A percentile compares a stretch with the other conserved stretches of the same genome.
Evolutionary conservation across 2,113 vertebrate genomes (phyloP).

Genomic region (Channa maculata): DNA sequence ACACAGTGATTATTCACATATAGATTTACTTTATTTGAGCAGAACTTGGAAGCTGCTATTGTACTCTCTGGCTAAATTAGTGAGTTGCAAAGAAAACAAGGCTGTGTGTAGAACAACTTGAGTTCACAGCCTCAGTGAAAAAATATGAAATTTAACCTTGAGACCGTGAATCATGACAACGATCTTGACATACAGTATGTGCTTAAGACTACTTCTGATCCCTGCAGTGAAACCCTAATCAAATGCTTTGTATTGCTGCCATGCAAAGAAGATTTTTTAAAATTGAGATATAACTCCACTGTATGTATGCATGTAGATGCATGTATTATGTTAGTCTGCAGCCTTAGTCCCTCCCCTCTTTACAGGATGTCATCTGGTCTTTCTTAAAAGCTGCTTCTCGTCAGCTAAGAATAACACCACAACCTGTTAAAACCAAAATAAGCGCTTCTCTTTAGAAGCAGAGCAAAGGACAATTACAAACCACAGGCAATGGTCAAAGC

Average conservation of each 20-base stretch:
- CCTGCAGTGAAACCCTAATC: background rate
- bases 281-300: background rate
- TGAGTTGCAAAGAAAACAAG: slow-evolving; percentile 13
- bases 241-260: background rate
- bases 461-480: background rate
- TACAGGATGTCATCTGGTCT: slow-evolving; percentile 22
- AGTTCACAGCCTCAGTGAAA: slow-evolving; percentile 40
- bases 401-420: slow-evolving; percentile 19
- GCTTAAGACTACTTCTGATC: background rate
- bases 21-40: slow-evolving; percentile 3
- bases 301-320: slow-evolving; percentile 1
- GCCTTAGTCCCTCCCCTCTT: background rate
- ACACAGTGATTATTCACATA: too few species aligned
- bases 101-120: slow-evolving; percentile 21
- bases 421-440: background rate
- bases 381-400: background rate
- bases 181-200: background rate
- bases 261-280: background rate
- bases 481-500: background rate
- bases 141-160: slow-evolving; percentile 49
- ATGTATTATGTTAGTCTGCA: slow-evolving; percentile 2
- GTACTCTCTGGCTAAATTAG: background rate
- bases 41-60: background rate
- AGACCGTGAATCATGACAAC: background rate
- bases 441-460: too few species aligned